These are phyloP conservation scores for Drosophila sordidula DNA, from an alignment of 2,888 invertebrate species.

Conservation along the genomic window DNA sequence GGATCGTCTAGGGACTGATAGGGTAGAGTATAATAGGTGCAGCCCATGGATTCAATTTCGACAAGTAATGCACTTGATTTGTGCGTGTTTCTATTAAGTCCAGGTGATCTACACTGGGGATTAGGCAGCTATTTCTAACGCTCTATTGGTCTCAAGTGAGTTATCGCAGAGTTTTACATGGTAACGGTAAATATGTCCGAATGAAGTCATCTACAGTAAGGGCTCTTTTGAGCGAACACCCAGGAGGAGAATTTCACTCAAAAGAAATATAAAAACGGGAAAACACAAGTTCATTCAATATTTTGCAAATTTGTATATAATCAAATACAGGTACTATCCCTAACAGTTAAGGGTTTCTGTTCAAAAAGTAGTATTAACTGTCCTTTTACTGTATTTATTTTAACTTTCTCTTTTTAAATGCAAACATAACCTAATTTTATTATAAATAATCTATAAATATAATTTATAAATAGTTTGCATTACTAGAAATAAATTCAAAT, in stretches of 20 bases:
- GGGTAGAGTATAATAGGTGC: constrained; percentile 23
- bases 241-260: neutral
- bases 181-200: neutral
- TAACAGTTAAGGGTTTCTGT: no score
- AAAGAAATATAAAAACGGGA: neutral
- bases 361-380: no score
- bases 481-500: no score
- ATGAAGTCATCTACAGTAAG: neutral
- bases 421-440: no score
- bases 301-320: no score
- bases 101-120: constrained; percentile 45
- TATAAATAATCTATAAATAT: no score
- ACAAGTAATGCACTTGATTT: constrained; percentile 71
- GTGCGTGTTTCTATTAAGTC: constrained; percentile 5
- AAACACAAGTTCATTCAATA: neutral
- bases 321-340: no score
- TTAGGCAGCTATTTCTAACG: constrained; percentile 42
- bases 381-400: no score
- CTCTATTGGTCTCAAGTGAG: constrained; percentile 48
- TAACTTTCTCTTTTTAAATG: no score
- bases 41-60: constrained; percentile 63
- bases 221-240: neutral
- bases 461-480: no score
- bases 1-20: constrained; percentile 17
- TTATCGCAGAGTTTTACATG: constrained; percentile 1